These are phyloP conservation scores for Rhipidura dahli DNA, from an alignment of 2,113 vertebrate genomes.

Conservation along the genomic window DNA sequence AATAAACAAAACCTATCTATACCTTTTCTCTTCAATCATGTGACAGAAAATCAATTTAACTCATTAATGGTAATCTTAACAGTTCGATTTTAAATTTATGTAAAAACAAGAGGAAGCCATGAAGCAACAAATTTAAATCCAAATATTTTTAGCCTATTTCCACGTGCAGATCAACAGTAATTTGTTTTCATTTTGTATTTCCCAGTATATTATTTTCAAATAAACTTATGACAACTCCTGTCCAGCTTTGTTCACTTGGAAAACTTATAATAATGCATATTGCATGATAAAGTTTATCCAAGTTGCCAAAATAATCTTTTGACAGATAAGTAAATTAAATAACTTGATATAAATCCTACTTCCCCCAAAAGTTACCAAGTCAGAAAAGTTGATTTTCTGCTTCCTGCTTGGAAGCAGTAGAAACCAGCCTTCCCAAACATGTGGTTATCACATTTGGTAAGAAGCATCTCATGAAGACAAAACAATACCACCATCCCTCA, in stretches of 20 bases:
- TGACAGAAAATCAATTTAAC: conserved; percentile 42
- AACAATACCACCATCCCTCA: background rate
- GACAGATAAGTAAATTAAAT: background rate
- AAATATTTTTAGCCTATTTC: background rate
- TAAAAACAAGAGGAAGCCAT: conserved; percentile 11
- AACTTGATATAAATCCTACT: background rate
- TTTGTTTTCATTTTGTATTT: background rate
- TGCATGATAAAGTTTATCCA: background rate
- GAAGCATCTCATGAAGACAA: background rate
- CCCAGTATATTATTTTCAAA: background rate
- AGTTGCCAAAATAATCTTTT: background rate
- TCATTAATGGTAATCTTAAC: conserved; percentile 17
- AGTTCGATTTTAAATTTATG: conserved; percentile 20
- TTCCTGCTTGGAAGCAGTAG: background rate
- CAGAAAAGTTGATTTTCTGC: background rate
- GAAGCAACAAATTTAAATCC: background rate
- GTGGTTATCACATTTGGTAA: background rate
- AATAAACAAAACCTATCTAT: conserved; percentile 33
- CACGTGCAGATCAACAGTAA: background rate
- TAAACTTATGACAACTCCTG: background rate
- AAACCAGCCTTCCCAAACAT: background rate
- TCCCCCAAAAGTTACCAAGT: background rate
- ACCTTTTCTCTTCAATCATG: conserved; percentile 1
- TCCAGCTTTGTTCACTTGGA: background rate
- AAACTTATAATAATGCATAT: no score